Percentiles rank a stretch among this genome's conserved stretches.
Conservation (phyloP, 2,113 vertebrate species). For the Cephalopterus ornatus region DNA sequence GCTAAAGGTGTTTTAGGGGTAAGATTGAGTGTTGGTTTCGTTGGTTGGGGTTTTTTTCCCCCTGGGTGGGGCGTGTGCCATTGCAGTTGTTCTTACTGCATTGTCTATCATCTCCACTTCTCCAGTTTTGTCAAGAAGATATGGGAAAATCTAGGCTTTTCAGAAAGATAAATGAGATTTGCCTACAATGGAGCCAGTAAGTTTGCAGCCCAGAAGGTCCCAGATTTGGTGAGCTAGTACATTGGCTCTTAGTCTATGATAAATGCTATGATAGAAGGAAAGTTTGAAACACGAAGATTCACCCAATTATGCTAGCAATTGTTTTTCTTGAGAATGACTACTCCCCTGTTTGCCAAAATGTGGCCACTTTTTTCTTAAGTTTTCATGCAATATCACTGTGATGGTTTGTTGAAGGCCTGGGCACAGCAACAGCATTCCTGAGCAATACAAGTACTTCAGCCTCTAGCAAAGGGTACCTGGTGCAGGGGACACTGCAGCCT, state of each 20-base stretch:
- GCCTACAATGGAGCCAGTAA: neutral
- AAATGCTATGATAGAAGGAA: neutral
- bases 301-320: neutral
- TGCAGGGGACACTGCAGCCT: neutral
- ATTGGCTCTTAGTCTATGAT: neutral
- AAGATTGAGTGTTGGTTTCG: neutral
- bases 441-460: neutral
- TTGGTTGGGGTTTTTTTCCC: neutral
- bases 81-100: neutral
- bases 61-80: fast-evolving
- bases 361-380: neutral
- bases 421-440: neutral
- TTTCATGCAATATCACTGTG: neutral
- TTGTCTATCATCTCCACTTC: neutral
- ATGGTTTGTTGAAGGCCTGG: neutral
- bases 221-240: neutral
- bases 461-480: neutral
- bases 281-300: neutral
- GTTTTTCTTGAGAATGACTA: neutral
- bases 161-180: neutral
- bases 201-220: neutral
- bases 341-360: neutral
- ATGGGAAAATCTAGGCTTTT: neutral
- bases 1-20: neutral
- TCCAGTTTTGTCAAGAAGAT: neutral